These are phyloP conservation scores for Lithodes maja DNA, from an alignment of 2,888 invertebrate genomes.

Conservation along the genomic window DNA sequence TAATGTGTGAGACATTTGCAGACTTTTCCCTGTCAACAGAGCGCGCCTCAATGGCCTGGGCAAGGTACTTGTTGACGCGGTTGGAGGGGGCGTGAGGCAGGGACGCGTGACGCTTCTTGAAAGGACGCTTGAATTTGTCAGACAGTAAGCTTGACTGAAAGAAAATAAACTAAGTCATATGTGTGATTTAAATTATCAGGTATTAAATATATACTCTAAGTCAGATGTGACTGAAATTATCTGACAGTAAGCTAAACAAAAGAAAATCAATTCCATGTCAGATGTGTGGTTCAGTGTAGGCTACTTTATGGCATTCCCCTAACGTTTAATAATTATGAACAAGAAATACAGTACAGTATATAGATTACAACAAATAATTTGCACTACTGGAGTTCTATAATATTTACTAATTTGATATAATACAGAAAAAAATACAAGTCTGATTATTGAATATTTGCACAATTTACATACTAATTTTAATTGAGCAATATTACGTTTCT, in stretches of 20 bases:
- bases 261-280: too few species aligned
- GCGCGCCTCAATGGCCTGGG: conserved; percentile 92
- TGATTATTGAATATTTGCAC: too few species aligned
- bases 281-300: too few species aligned
- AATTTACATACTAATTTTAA: too few species aligned
- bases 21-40: conserved; percentile 93
- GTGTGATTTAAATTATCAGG: neutral
- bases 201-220: neutral
- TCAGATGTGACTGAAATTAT: neutral
- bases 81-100: conserved; percentile 89
- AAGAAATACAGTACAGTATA: neutral
- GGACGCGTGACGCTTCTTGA: conserved; percentile 90
- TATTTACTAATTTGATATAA: too few species aligned
- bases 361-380: neutral
- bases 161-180: neutral
- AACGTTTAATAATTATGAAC: neutral
- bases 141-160: conserved; percentile 85
- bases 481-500: too few species aligned
- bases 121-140: conserved; percentile 89
- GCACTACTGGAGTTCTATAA: neutral
- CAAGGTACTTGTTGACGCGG: conserved; percentile 92
- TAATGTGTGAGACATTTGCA: conserved; percentile 89
- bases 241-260: too few species aligned
- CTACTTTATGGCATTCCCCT: too few species aligned
- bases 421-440: too few species aligned